phyloP scores from a whole-genome alignment of 2,797 vertebrate genomes.

The Chiloscyllium punctatum region DNA sequence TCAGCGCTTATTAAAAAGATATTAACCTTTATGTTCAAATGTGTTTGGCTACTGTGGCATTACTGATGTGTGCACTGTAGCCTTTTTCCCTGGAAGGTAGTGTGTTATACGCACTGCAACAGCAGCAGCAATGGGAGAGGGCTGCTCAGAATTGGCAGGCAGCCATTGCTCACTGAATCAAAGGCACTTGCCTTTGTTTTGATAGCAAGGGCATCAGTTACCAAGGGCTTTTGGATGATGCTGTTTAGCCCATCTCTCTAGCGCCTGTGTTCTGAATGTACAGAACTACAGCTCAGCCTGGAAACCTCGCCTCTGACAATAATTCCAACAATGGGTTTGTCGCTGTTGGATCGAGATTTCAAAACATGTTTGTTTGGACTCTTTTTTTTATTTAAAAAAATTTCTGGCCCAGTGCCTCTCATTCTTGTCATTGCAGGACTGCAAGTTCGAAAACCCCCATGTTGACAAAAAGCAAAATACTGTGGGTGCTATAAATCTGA shows the following conservation, averaged over 20 bases:
- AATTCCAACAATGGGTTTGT: not conserved
- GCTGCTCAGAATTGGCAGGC: not conserved
- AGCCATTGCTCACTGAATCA: not conserved
- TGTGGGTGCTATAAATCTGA: not conserved
- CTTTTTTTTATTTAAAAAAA: not conserved
- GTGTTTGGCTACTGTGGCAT: not conserved
- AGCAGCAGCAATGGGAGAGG: not conserved
- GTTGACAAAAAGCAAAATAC: not conserved
- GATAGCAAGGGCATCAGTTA: not conserved
- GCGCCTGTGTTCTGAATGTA: not conserved
- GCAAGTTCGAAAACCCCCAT: not conserved
- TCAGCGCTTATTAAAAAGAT: not conserved
- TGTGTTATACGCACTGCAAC: not conserved
- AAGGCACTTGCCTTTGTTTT: not conserved
- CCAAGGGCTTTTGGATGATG: not conserved
- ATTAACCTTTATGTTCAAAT: not conserved
- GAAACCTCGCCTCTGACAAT: not conserved
- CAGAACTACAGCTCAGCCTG: not conserved
- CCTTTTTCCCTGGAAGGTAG: not conserved
- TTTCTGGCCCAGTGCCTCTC: not conserved
- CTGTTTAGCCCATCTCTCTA: not conserved
- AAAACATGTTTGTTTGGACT: not conserved
- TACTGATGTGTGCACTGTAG: not conserved
- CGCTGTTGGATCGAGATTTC: not conserved
- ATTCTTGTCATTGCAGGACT: not conserved